phyloP scores from a whole-genome alignment of 1,140 invertebrate species.

The Dendrolimus kikuchii region DNA sequence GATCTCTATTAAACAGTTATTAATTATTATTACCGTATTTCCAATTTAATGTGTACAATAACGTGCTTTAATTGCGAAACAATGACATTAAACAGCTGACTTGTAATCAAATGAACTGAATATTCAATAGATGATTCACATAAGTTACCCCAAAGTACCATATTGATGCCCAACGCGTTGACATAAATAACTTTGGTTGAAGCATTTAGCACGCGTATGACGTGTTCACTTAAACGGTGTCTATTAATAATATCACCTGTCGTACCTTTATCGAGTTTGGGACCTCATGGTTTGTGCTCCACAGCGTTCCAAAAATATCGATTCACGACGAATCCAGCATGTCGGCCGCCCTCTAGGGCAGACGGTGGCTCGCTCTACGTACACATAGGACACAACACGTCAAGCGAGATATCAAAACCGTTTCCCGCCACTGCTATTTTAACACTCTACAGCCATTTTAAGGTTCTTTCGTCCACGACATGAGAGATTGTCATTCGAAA shows the following conservation, averaged over 20 bases:
- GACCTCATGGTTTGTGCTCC: conserved; percentile 63
- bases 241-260: conserved; percentile 39
- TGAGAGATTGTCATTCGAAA: conserved; percentile 11
- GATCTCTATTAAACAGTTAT: too few species aligned
- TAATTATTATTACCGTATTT: too few species aligned
- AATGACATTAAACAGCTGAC: too few species aligned
- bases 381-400: conserved; percentile 71
- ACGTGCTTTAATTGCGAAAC: too few species aligned
- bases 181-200: conserved; percentile 5
- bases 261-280: conserved; percentile 63
- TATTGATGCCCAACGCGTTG: conserved; percentile 24
- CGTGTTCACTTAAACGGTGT: conserved; percentile 15
- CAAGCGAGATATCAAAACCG: conserved; percentile 68
- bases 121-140: too few species aligned
- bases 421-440: conserved; percentile 69
- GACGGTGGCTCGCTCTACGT: conserved; percentile 64
- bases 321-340: conserved; percentile 70
- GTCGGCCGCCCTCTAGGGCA: conserved; percentile 68
- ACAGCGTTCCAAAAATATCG: conserved; percentile 69
- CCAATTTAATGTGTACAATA: too few species aligned
- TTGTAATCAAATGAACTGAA: too few species aligned
- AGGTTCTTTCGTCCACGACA: conserved; percentile 6
- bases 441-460: conserved; percentile 37
- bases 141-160: neutral
- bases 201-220: conserved; percentile 13